phyloP scores from a whole-genome alignment of 2,113 vertebrate genomes.

The Talpa occidentalis region DNA sequence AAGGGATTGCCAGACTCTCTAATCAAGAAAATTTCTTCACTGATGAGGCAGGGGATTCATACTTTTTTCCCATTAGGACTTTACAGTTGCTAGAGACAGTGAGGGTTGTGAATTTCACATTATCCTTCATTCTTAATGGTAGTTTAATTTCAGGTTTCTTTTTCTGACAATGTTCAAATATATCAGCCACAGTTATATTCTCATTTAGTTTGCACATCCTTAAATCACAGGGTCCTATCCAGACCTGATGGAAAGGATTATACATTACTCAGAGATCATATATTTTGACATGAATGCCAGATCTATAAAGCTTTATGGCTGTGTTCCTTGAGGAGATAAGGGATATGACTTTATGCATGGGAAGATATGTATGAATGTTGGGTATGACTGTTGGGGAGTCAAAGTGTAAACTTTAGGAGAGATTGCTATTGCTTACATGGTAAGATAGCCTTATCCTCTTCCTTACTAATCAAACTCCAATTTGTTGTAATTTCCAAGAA shows the following conservation, averaged over 20 bases:
- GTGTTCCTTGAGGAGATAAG: not conserved
- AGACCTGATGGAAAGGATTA: not conserved
- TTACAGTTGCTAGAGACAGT: not conserved
- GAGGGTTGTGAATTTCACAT: not conserved
- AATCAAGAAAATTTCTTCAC: not conserved
- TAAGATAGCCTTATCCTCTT: not conserved
- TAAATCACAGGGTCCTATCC: not conserved
- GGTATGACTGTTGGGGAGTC: not conserved
- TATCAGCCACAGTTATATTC: not conserved
- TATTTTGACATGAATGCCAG: not conserved
- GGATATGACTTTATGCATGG: not conserved
- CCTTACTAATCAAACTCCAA: not conserved
- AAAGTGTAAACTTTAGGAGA: not conserved
- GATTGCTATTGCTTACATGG: not conserved
- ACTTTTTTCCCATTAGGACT: not conserved
- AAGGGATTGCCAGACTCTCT: not conserved
- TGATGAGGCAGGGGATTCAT: not conserved
- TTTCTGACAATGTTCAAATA: not conserved
- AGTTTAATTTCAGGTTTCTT: conserved; percentile 16
- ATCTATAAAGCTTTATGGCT: not conserved
- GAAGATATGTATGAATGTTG: not conserved
- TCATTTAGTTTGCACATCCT: not conserved
- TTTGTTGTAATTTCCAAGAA: not conserved
- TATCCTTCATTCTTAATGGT: not conserved
- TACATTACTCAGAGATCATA: not conserved